Base-by-base conservation (phyloP, 2,888 invertebrate species). In the Carabus problematicus region DNA sequence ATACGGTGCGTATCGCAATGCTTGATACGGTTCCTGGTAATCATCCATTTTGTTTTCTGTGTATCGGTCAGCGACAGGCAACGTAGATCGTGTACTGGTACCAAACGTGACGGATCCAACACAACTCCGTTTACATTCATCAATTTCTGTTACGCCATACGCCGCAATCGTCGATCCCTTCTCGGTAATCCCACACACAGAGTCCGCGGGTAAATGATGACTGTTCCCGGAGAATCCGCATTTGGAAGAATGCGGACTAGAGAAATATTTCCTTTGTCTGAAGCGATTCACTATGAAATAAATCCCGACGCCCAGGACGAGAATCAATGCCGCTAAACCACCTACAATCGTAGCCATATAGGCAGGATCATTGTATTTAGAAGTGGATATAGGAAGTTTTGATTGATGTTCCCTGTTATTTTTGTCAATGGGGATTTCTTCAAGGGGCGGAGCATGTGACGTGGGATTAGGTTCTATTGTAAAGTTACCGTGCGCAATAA, bases 21-120 rank as follows among this genome's bases (percentile, higher is more conserved):
- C 90, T 81, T 91, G 91, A 80, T 91, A 91, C 47, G 92, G 92
- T 82, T 92, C 92, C 77, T 91, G 91, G 81, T 92, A 92, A 78
- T 91, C 90, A 55, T 89, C 86, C 78, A 88, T 87, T 74, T 88
- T 84, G 76, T 88, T 87, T 75, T 86, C 82, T 61, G 85, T 84
- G 75, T 86, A 85, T 71, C 84, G 83, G 78, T 87, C 83, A 70
- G 83, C 83, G 2, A 85, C 82, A 0, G 85, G 85, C 74, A 86
- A 74, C 76, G 86, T 85, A 0, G 85, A 85, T 72, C 80, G 75
- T 66, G 83, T 77, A 72, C 83, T 83, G 1, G 85, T 84, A 71
- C 81, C 81, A 49, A 81, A 73, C 40, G 81, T 81, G n/a, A 70
- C 71, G 49, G 71, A 69, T 19, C 64, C 70, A 16, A 43, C 49